Evolutionary conservation across 64 coral and sea anemone genomes (phyloP), one percentile per base, ranked within the genome.

Genomic region (Actinia equina): DNA sequence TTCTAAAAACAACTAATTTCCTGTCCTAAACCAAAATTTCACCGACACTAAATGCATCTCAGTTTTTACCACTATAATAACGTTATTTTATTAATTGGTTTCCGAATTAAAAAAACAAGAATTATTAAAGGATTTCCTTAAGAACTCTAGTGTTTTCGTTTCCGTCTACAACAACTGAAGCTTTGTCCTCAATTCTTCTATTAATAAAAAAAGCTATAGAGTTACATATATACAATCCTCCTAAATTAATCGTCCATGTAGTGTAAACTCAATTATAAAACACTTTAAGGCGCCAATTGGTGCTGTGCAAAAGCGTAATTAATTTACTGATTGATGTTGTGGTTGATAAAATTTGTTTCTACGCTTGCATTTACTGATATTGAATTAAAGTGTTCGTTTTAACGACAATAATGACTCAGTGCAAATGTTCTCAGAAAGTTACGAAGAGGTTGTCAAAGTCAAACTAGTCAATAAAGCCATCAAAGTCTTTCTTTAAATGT

Each of bases 251-350:
- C 19, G 19, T 74, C 69, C 69, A 41, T 41, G 10, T 37, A 74
- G 69, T 41, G 26, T 74, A 74, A 74, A 74, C 26, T 74, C n/a
- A 74, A 74, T 74, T 74, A 74, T 18, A 42, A 74, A 41, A 74
- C 26, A 74, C 69, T 74, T 74, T 74, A 41, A 74, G 10, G 69
- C 69, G 69, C 26, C 26, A 74, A n/a, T 74, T 74, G 41, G 41
- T 15, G 12, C 25, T 74, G 26, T 74, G 13, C 12, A 74, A 13
- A 26, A 16, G 62, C 17, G 22, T 23, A 74, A 30, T 74, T 30
- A 74, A 30, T 30, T 74, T 74, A 9, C 26, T 74, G 69, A 11
- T 74, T 26, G 37, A 74, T 74, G 25, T 10, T 74, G 69, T 42
- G 69, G 25, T 74, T 26, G 26, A 41, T 10, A 74, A 74, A 14